A percentile compares a stretch with the other conserved stretches of the same genome.
These are phyloP conservation scores for Bambusicola thoracicus DNA, from an alignment of 2,113 vertebrate species.

Conservation along the genomic window DNA sequence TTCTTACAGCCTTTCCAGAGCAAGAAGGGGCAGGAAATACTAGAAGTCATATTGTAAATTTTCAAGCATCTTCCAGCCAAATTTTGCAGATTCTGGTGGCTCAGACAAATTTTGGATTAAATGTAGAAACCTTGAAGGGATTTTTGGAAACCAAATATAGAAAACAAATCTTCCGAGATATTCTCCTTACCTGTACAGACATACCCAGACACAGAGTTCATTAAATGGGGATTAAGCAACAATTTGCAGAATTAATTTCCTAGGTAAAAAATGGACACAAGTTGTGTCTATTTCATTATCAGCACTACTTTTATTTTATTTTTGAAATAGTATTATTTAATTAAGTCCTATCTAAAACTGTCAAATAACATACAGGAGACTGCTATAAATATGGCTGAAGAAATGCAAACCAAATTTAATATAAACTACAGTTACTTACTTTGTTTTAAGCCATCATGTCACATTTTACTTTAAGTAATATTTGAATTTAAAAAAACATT, in stretches of 20 bases:
- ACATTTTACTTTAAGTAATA: neutral
- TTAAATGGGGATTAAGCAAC: neutral
- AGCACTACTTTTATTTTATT: neutral
- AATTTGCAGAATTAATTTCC: neutral
- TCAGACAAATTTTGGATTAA: neutral
- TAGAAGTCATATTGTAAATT: neutral
- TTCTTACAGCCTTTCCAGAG: neutral
- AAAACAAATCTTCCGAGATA: neutral
- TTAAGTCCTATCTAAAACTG: neutral
- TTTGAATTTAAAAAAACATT: neutral
- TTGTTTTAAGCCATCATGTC: neutral
- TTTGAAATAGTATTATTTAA: neutral
- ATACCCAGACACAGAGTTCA: neutral
- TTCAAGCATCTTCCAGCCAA: neutral
- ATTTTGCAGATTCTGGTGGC: neutral
- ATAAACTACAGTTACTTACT: neutral
- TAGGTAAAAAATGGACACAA: neutral
- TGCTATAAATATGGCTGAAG: neutral
- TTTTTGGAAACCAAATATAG: neutral
- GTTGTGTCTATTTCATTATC: neutral
- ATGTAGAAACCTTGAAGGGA: neutral
- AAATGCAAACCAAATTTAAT: neutral
- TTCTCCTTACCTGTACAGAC: neutral
- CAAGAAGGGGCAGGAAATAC: neutral
- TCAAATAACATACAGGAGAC: neutral